Percentiles rank a stretch among this genome's conserved stretches.
Evolutionary conservation across 2,888 invertebrate species (phyloP).

Genomic region (Chromoteleia sp.): DNA sequence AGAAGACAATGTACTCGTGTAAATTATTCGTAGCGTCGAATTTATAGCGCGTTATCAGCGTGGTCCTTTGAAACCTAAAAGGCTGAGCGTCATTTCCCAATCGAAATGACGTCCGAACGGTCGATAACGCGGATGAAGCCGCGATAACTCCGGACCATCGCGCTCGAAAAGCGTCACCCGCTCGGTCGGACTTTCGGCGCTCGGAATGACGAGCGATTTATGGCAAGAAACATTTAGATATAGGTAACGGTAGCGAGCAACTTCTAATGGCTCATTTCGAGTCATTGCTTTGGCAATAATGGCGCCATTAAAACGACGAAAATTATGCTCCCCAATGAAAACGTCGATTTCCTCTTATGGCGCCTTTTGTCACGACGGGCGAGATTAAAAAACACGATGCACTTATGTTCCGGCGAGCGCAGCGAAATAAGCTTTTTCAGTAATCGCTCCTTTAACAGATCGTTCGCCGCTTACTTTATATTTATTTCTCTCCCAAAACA

Average conservation of each 20-base stretch:
- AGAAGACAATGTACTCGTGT: constrained; percentile 61
- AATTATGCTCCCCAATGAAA: constrained; percentile 66
- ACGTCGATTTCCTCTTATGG: constrained; percentile 54
- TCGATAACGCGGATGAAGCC: constrained; percentile 69
- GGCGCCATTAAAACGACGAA: constrained; percentile 68
- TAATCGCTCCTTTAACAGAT: too few relatives aligned
- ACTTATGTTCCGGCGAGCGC: too few relatives aligned
- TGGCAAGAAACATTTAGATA: constrained; percentile 69
- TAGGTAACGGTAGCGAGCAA: constrained; percentile 70
- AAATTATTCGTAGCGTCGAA: constrained; percentile 61
- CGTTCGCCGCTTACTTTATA: too few relatives aligned
- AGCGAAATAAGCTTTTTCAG: too few relatives aligned
- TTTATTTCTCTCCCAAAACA: too few relatives aligned
- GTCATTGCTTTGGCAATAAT: constrained; percentile 69
- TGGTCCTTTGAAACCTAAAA: constrained; percentile 67
- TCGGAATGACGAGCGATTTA: constrained; percentile 68
- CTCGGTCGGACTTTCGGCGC: constrained; percentile 57
- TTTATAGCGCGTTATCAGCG: constrained; percentile 61
- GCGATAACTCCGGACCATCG: constrained; percentile 64
- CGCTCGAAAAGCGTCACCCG: constrained; percentile 60
- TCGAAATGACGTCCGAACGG: constrained; percentile 67
- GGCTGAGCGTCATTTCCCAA: constrained; percentile 66
- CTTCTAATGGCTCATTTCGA: constrained; percentile 71
- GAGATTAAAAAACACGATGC: constrained; percentile 63
- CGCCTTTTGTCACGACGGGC: constrained; percentile 51